phyloP scores from a whole-genome alignment of 2,888 invertebrate species.

The Leptinotarsa juncta region DNA sequence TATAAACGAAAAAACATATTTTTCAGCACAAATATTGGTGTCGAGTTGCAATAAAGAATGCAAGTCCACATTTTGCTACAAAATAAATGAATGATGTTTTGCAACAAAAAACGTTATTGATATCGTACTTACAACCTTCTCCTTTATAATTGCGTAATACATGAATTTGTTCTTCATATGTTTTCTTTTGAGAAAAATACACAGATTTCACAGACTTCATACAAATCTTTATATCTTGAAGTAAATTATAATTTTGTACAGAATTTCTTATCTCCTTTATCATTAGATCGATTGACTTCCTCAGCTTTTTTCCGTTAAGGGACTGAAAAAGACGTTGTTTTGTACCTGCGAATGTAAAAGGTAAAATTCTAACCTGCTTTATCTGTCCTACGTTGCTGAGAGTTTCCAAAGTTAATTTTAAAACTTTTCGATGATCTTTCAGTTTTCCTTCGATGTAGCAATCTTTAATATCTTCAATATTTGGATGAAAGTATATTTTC shows the following conservation, averaged over 20 bases:
- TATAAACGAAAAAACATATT: no score
- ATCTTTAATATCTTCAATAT: conserved; percentile 42
- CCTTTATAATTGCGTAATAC: conserved; percentile 19
- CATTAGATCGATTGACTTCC: conserved; percentile 37
- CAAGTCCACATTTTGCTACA: no score
- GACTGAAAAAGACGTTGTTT: conserved; percentile 31
- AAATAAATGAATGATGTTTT: no score
- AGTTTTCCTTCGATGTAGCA: conserved; percentile 31
- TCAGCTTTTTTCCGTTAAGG: conserved; percentile 38
- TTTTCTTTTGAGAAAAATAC: conserved; percentile 20
- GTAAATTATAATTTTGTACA: conserved; percentile 23
- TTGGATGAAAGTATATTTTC: conserved; percentile 44
- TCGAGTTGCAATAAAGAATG: no score
- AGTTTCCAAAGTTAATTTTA: conserved; percentile 32
- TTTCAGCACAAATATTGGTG: no score
- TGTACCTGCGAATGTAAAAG: not conserved
- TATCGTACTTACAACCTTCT: conserved; percentile 14
- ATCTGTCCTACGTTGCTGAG: conserved; percentile 38
- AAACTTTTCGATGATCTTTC: conserved; percentile 23
- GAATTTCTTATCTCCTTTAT: conserved; percentile 40
- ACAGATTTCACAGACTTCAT: conserved; percentile 21
- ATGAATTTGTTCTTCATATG: not conserved
- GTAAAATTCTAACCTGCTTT: conserved; percentile 33
- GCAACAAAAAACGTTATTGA: not conserved
- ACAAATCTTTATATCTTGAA: conserved; percentile 35